A percentile compares a stretch with the other conserved stretches of the same genome.
These are phyloP conservation scores for Spatula clypeata DNA, from an alignment of 2,797 vertebrate genomes.

Conservation along the genomic window DNA sequence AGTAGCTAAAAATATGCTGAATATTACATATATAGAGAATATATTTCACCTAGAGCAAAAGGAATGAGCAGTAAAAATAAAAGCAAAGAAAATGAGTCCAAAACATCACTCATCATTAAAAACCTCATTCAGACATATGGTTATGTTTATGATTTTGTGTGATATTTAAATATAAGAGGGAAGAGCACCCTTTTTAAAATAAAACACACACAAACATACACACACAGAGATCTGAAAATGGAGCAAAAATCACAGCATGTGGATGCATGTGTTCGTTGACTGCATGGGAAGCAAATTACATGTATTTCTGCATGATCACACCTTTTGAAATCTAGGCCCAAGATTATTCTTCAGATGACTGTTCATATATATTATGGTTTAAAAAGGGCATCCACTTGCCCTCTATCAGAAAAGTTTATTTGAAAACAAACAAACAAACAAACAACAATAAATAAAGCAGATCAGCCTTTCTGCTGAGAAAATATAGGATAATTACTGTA, in stretches of 20 bases:
- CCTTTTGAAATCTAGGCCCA: neutral
- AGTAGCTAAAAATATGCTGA: constrained; percentile 53
- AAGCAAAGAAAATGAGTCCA: constrained; percentile 19
- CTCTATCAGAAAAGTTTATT: neutral
- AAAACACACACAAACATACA: neutral
- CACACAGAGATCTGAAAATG: constrained; percentile 27
- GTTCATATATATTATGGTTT: neutral
- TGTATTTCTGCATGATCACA: neutral
- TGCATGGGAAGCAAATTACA: neutral
- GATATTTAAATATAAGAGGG: constrained; percentile 82
- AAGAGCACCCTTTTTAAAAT: constrained; percentile 46
- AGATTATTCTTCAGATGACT: neutral
- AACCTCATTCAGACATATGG: constrained; percentile 79
- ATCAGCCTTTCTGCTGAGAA: neutral
- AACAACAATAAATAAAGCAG: neutral
- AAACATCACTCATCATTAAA: constrained; percentile 64
- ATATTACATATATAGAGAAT: neutral
- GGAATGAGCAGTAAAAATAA: constrained; percentile 58
- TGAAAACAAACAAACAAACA: neutral
- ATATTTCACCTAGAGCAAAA: constrained; percentile 24
- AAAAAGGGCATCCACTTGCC: neutral
- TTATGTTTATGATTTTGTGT: constrained; percentile 84
- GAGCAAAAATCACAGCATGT: neutral
- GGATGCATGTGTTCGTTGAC: neutral
- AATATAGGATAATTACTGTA: neutral